A percentile compares a stretch with the other conserved stretches of the same genome.
phyloP scores from a whole-genome alignment of 2,113 vertebrate genomes.

The Hystrix cristata region DNA sequence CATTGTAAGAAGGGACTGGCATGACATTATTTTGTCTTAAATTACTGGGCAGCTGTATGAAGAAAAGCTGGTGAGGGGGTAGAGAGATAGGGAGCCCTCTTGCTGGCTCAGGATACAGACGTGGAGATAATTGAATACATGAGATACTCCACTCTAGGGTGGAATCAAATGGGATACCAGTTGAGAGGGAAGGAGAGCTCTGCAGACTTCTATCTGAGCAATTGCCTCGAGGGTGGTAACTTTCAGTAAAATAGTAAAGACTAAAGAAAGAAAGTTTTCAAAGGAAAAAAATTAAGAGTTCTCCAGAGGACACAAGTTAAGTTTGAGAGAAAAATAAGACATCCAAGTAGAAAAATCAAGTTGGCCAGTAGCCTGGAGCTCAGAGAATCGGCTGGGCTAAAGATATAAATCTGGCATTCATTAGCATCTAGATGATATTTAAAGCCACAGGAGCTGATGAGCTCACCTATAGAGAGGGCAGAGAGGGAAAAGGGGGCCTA shows the following conservation, averaged over 20 bases:
- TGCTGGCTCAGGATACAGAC: neutral
- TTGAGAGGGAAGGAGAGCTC: neutral
- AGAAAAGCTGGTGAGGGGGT: neutral
- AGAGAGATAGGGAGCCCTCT: neutral
- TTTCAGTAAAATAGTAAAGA: neutral
- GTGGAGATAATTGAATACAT: neutral
- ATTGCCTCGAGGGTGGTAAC: neutral
- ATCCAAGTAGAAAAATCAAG: conserved; percentile 70
- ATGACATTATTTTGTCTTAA: conserved; percentile 38
- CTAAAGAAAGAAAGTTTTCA: neutral
- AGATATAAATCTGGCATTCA: conserved; percentile 77
- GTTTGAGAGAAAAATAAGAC: conserved; percentile 52
- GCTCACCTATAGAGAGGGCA: conserved; percentile 44
- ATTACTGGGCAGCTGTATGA: neutral
- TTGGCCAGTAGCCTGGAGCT: conserved; percentile 66
- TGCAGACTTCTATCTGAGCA: conserved; percentile 13
- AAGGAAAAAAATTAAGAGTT: neutral
- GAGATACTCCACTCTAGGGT: neutral
- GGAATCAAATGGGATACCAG: neutral
- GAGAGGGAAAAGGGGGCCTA: conserved; percentile 35
- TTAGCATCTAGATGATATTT: conserved; percentile 76
- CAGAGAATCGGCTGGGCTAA: conserved; percentile 58
- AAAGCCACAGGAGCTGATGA: conserved; percentile 65
- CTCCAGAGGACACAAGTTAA: conserved; percentile 49
- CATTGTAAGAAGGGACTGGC: neutral